A percentile compares a stretch with the other conserved stretches of the same genome.
phyloP scores from a whole-genome alignment of 2,797 vertebrate species.

The Acipenser ruthenus region DNA sequence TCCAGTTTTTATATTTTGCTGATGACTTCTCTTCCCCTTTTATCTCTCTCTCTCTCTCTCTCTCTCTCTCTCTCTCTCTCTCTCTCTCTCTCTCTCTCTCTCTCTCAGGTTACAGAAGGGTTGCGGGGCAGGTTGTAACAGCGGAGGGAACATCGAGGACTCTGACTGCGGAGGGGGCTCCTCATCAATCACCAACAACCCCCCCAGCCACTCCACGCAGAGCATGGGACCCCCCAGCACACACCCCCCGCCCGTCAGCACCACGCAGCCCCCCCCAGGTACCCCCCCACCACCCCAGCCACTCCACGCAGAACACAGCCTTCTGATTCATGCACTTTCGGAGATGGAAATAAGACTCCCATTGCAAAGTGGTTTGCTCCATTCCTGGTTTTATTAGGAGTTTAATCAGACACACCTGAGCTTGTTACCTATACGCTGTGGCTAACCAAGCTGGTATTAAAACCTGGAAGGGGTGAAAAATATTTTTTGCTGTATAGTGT shows the following conservation, averaged over 20 bases:
- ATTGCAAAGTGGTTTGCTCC: no score
- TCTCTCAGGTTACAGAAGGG: conserved; percentile 74
- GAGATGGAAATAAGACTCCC: no score
- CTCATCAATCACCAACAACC: conserved; percentile 72
- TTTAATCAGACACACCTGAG: no score
- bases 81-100: conserved; percentile 1
- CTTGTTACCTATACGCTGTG: no score
- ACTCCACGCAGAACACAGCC: conserved; percentile 11
- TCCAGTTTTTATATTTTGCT: background rate
- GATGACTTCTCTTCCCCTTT: background rate
- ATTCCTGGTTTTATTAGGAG: no score
- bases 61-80: background rate
- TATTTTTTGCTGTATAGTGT: no score
- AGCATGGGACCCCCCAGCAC: conserved; percentile 24
- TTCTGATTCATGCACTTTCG: no score
- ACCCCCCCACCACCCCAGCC: conserved; percentile 28
- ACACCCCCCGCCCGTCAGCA: conserved; percentile 47
- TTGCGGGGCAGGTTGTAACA: conserved; percentile 82
- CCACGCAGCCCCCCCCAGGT: conserved; percentile 39
- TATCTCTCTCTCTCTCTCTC: background rate
- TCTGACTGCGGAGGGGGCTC: conserved; percentile 78
- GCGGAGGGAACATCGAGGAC: conserved; percentile 84
- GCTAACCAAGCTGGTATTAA: no score
- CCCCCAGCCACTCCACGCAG: conserved; percentile 24
- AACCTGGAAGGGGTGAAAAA: no score